Evolutionary conservation across 2,113 vertebrate species (phyloP).

Genomic region (Zosterops pallidus): DNA sequence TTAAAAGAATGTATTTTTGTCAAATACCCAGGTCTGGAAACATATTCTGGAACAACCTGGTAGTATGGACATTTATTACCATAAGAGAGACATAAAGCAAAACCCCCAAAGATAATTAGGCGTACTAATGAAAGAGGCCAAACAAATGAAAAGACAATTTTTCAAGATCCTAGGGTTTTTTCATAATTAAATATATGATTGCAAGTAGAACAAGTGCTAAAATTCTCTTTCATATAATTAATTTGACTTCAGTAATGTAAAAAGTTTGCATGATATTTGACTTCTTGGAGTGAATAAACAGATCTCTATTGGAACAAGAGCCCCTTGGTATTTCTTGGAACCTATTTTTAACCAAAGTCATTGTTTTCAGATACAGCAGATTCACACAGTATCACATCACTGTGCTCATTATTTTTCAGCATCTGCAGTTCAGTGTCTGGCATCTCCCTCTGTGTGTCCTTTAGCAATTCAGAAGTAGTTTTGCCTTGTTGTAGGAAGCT

Average conservation of each 20-base stretch:
- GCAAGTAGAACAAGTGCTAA: background rate
- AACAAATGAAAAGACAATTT: background rate
- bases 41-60: accelerated
- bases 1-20: background rate
- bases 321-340: background rate
- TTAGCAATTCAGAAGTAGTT: background rate
- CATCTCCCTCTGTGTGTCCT: background rate
- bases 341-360: background rate
- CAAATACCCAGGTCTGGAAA: background rate
- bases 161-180: background rate
- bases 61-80: background rate
- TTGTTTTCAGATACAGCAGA: background rate
- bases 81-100: background rate
- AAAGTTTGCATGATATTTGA: background rate
- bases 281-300: background rate
- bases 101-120: background rate
- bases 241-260: background rate
- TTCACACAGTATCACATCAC: background rate
- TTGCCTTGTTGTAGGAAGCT: background rate
- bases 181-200: background rate
- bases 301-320: background rate
- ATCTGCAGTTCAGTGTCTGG: background rate
- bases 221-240: background rate
- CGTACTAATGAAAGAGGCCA: background rate
- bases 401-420: background rate